Evolutionary conservation across 2,797 vertebrate species (phyloP).

Genomic region (Rhinella marina): DNA sequence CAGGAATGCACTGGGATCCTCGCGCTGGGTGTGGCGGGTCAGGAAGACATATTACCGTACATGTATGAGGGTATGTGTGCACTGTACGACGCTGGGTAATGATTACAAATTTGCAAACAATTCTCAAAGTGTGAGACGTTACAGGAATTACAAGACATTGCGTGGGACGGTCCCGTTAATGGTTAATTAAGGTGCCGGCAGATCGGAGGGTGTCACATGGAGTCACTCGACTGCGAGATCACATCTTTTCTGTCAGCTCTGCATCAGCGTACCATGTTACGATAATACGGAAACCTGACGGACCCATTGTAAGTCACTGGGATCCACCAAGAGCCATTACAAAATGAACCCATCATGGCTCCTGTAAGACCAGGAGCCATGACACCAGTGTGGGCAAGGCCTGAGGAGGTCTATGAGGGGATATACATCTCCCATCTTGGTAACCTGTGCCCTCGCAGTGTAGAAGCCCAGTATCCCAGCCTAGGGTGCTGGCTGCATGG

Average conservation of each 20-base stretch:
- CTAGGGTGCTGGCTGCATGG: too few species aligned
- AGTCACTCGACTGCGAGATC: neutral
- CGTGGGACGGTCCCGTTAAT: conserved; percentile 31
- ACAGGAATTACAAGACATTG: neutral
- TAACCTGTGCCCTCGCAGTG: too few species aligned
- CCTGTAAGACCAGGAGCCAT: too few species aligned
- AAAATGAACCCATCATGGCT: too few species aligned
- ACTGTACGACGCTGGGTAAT: conserved; percentile 3
- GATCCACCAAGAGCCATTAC: too few species aligned
- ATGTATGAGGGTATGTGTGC: neutral
- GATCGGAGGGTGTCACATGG: neutral
- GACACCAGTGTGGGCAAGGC: too few species aligned
- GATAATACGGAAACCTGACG: neutral
- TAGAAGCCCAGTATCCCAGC: too few species aligned
- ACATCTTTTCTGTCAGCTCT: neutral
- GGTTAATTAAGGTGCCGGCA: neutral
- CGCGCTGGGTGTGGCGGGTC: neutral
- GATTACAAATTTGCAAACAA: conserved; percentile 45
- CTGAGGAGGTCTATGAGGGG: too few species aligned
- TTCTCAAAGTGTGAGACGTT: conserved; percentile 34
- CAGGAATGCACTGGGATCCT: neutral
- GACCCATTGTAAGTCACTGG: too few species aligned
- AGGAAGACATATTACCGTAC: neutral
- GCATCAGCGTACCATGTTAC: neutral
- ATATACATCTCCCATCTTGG: too few species aligned